Base-by-base conservation (phyloP, 2,888 invertebrate genomes). In the Drosophila robusta region DNA sequence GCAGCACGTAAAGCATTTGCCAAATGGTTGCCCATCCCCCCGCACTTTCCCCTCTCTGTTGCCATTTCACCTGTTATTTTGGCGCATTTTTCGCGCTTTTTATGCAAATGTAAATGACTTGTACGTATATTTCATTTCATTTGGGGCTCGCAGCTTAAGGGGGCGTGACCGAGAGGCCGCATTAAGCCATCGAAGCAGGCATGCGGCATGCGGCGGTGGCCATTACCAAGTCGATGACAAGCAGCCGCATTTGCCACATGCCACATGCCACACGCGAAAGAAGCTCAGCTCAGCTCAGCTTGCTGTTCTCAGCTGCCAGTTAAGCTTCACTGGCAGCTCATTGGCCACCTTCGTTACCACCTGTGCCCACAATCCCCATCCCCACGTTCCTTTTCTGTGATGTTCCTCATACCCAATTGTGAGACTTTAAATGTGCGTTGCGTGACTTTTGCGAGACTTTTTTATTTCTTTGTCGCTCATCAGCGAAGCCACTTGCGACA, bases 61-160 rank as follows among this genome's bases (percentile, higher is more conserved):
- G 44, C 12, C 22, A 29, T 18, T 57, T 47, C 22, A 24, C 44
- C 50, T 34, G 54, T 57, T 50, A 14, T 66, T 72, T 62, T 57
- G 56, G 68, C 74, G 55, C 62, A 36, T 85, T 61, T 72, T 62
- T 57, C 52, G 68, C 74, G 52, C 60, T 42, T 85, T 78, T 75
- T 79, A 82, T 81, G 82, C 72, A 74, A 73, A 74, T 72, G 58
- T 22, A 73, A 80, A 84, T 81, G 72, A 80, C 70, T 78, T 64
- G 52, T 41, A 52, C 49, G 61, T 45, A 50, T 60, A 73, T 76
- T 72, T 75, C 68, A 68, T 75, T 75, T 75, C 66, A 67, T 70
- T 75, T 74, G 68, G 45, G 26, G 60, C 62, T 42, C 38, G 46
- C 38, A 22, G 63, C 51, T 72, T 55, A 49, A 9, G 51, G 39